A percentile compares a stretch with the other conserved stretches of the same genome.
Evolutionary conservation across 2,797 vertebrate species (phyloP).

Genomic region (Meda fulgida): DNA sequence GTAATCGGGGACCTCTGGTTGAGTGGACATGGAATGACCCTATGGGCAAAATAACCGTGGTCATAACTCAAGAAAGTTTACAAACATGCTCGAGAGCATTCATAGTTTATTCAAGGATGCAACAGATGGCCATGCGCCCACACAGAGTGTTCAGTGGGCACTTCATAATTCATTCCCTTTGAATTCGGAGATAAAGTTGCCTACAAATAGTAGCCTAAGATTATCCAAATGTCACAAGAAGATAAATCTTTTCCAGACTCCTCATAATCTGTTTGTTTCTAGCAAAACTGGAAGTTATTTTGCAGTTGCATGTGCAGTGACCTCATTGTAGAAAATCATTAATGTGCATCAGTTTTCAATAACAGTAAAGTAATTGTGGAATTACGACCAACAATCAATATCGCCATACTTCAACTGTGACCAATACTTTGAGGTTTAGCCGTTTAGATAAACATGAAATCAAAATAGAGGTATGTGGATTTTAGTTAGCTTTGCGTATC

Average conservation of each 20-base stretch:
- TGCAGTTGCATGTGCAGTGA: not conserved
- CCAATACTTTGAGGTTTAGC: not conserved
- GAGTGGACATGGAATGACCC: no score
- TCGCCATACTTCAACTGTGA: not conserved
- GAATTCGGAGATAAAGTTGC: not conserved
- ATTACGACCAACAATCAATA: not conserved
- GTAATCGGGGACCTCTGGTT: no score
- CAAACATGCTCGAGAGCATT: not conserved
- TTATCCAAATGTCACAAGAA: not conserved
- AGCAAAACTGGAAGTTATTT: not conserved
- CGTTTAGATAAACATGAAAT: not conserved
- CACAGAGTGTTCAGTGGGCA: not conserved
- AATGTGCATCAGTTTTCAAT: not conserved
- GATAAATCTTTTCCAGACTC: not conserved
- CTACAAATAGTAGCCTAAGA: not conserved
- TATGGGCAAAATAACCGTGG: not conserved
- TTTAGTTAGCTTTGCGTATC: not conserved
- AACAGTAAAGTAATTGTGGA: slow-evolving; percentile 2
- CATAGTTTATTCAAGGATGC: not conserved
- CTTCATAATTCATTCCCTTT: not conserved
- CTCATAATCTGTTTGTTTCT: slow-evolving; percentile 3
- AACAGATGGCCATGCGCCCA: slow-evolving; percentile 19
- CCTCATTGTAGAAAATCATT: not conserved
- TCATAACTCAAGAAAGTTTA: not conserved
- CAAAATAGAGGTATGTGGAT: not conserved